phyloP scores from a whole-genome alignment of 2,797 vertebrate genomes.

The Myotis findleyi region DNA sequence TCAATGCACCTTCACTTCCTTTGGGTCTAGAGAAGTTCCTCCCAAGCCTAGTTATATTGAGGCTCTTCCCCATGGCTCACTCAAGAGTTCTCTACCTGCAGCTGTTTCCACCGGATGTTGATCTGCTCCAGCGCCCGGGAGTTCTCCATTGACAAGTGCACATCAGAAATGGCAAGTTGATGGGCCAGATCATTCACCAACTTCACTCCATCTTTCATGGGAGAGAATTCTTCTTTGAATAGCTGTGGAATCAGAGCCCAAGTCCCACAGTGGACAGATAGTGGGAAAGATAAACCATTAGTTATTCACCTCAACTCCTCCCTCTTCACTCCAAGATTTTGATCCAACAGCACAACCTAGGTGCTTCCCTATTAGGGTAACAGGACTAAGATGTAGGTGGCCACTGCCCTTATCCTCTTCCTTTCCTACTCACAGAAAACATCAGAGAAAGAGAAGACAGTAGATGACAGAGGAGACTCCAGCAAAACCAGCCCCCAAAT shows the following conservation, averaged over 20 bases:
- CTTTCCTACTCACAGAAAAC: constrained; percentile 37
- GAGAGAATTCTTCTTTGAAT: constrained; percentile 96
- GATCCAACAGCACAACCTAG: neutral
- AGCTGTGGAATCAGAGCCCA: constrained; percentile 86
- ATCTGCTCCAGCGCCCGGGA: constrained; percentile 95
- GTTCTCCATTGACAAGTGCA: constrained; percentile 98
- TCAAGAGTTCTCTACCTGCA: constrained; percentile 91
- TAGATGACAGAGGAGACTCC: neutral
- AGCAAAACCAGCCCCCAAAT: constrained; percentile 9
- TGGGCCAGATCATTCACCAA: constrained; percentile 97
- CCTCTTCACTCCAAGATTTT: constrained; percentile 17
- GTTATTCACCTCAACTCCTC: neutral
- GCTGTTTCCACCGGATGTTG: constrained; percentile 96
- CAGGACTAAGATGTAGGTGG: neutral
- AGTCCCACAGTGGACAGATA: constrained; percentile 48
- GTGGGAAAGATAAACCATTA: constrained; percentile 47
- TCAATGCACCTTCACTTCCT: constrained; percentile 26
- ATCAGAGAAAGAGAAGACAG: neutral
- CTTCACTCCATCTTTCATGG: constrained; percentile 97
- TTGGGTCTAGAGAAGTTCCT: neutral
- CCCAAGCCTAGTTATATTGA: neutral
- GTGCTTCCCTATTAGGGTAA: neutral
- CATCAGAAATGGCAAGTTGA: constrained; percentile 97
- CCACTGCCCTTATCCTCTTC: neutral
- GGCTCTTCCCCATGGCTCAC: neutral